A percentile compares a stretch with the other conserved stretches of the same genome.
Conservation (phyloP, 2,113 vertebrate species). For the Coptodon bakossiorum region DNA sequence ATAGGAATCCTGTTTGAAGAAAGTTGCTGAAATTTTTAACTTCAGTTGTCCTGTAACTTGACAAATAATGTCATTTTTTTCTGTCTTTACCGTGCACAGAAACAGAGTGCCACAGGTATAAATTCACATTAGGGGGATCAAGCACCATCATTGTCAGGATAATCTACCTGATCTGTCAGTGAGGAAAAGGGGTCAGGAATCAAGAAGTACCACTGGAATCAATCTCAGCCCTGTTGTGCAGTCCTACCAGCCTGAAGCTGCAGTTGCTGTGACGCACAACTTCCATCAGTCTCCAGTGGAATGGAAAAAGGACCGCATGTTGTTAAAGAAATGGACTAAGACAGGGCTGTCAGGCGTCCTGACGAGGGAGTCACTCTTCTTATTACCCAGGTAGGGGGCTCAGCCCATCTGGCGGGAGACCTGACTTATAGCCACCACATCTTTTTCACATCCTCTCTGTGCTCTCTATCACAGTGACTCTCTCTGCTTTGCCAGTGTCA, state of each 20-base stretch:
- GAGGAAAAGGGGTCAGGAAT: conserved; percentile 10
- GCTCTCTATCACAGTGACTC: conserved; percentile 18
- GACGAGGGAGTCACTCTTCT: conserved; percentile 32
- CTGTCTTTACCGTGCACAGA: not conserved
- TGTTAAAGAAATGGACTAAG: conserved; percentile 51
- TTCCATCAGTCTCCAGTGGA: conserved; percentile 26
- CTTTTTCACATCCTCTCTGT: not conserved
- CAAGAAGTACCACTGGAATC: conserved; percentile 10
- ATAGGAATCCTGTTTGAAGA: not conserved
- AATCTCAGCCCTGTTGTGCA: conserved; percentile 3
- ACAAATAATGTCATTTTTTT: not conserved
- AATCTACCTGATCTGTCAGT: conserved; percentile 7
- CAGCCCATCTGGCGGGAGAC: conserved; percentile 9
- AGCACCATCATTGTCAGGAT: not conserved
- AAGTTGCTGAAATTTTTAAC: not conserved
- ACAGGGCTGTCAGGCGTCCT: conserved; percentile 21
- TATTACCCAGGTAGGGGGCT: conserved; percentile 30
- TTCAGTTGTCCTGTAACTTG: not conserved
- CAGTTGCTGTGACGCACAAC: not conserved
- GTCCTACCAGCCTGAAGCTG: not conserved
- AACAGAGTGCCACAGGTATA: not conserved
- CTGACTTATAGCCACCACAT: conserved; percentile 16
- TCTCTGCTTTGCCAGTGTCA: not conserved
- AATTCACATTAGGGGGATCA: not conserved
- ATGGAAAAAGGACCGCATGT: conserved; percentile 40